Evolutionary conservation across 1,140 invertebrate species (phyloP).

Genomic region (Platyscapa corneri): DNA sequence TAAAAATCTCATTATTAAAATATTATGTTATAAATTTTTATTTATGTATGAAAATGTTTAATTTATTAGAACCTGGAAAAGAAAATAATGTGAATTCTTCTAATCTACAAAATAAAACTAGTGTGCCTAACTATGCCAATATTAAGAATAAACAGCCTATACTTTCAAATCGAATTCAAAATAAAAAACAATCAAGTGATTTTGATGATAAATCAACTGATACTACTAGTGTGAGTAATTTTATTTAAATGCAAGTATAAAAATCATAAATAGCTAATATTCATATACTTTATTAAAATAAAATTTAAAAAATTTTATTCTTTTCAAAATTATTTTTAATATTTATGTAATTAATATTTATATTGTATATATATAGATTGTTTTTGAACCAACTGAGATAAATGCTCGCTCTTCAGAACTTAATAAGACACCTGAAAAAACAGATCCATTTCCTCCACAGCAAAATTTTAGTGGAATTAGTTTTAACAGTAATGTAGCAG

Average conservation of each 20-base stretch:
- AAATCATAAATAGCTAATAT: too few relatives aligned
- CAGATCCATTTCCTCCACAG: constrained; percentile 42
- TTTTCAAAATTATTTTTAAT: neutral
- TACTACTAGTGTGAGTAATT: constrained; percentile 47
- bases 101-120: constrained; percentile 29
- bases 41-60: neutral
- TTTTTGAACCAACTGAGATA: constrained; percentile 68
- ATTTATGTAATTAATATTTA: neutral
- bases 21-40: neutral
- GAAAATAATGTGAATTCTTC: constrained; percentile 47
- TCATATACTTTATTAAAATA: too few relatives aligned
- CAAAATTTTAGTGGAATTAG: constrained; percentile 54
- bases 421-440: constrained; percentile 54
- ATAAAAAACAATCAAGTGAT: neutral
- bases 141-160: constrained; percentile 22
- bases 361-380: constrained; percentile 57
- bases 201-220: constrained; percentile 27
- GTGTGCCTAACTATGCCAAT: neutral
- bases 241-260: neutral
- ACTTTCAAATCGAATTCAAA: constrained; percentile 52
- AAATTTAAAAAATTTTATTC: neutral
- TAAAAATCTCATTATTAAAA: neutral
- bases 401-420: constrained; percentile 64
- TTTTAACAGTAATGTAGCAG: constrained; percentile 57
- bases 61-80: constrained; percentile 33